Conservation (phyloP, 2,888 invertebrate species). For the Stegana nigrithorax region DNA sequence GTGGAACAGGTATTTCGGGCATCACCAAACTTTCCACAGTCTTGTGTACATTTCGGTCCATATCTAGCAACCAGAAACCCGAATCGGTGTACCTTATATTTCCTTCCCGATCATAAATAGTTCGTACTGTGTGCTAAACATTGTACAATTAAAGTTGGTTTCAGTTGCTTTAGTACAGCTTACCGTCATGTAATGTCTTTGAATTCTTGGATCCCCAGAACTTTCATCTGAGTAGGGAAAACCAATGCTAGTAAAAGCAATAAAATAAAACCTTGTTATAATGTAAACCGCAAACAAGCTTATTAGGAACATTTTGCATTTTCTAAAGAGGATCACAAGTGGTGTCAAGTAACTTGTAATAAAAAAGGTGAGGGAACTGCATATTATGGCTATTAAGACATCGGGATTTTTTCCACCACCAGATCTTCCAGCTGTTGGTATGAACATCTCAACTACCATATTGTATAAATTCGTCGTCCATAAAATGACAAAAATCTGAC, state of each 20-base stretch:
- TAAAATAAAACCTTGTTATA: constrained; percentile 53
- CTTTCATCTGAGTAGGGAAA: constrained; percentile 71
- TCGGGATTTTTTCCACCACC: constrained; percentile 70
- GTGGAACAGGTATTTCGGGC: constrained; percentile 54
- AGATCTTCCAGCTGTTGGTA: constrained; percentile 69
- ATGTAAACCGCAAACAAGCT: constrained; percentile 49
- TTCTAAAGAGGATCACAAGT: constrained; percentile 54
- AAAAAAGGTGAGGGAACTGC: constrained; percentile 64
- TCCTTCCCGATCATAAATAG: constrained; percentile 54
- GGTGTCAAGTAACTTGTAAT: constrained; percentile 65
- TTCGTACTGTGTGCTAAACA: constrained; percentile 54
- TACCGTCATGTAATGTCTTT: constrained; percentile 71
- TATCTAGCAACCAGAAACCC: constrained; percentile 58
- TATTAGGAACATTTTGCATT: constrained; percentile 46
- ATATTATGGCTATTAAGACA: constrained; percentile 67
- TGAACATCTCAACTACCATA: constrained; percentile 56
- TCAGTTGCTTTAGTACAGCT: constrained; percentile 23
- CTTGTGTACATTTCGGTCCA: constrained; percentile 57
- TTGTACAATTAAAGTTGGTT: neutral
- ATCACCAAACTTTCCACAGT: constrained; percentile 58
- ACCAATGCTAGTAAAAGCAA: constrained; percentile 68
- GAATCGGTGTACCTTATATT: constrained; percentile 56
- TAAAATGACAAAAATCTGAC: constrained; percentile 52
- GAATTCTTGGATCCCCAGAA: constrained; percentile 62
- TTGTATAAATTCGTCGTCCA: constrained; percentile 57